Evolutionary conservation across 2,888 invertebrate species (phyloP).

Genomic region (Lithophane semibrunnea): DNA sequence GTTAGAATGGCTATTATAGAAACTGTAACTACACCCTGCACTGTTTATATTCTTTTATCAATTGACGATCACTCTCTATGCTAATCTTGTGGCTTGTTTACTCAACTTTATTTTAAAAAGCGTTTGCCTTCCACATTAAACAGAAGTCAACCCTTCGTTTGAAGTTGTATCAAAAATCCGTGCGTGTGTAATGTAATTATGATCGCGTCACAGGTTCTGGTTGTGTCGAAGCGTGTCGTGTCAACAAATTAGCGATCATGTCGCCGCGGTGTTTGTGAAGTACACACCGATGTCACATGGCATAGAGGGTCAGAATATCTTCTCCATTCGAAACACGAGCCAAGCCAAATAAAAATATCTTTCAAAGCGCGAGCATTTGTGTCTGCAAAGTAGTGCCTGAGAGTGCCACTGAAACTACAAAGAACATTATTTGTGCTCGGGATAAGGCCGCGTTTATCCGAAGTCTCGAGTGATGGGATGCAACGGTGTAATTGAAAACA

Average conservation of each 20-base stretch:
- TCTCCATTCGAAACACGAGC: background rate
- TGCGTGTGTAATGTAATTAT: slow-evolving; percentile 40
- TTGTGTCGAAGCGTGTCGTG: slow-evolving; percentile 1
- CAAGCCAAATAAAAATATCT: slow-evolving; percentile 1
- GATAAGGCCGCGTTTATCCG: slow-evolving; percentile 6
- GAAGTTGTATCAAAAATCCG: slow-evolving; percentile 21
- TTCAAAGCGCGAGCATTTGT: slow-evolving; percentile 1
- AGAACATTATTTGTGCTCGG: slow-evolving; percentile 5
- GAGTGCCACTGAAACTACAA: slow-evolving; percentile 2
- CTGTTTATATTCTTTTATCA: no score
- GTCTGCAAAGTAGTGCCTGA: background rate
- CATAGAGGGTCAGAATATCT: background rate
- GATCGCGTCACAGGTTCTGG: slow-evolving; percentile 19
- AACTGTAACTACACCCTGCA: background rate
- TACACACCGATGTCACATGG: background rate
- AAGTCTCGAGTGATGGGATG: background rate
- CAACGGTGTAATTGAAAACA: slow-evolving; percentile 16
- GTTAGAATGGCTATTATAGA: background rate
- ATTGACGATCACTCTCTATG: background rate
- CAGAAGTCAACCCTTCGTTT: slow-evolving; percentile 9
- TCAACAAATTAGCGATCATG: slow-evolving; percentile 40
- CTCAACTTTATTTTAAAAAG: background rate
- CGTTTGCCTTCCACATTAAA: slow-evolving; percentile 1
- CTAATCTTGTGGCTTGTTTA: background rate
- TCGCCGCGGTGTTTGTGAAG: background rate